Evolutionary conservation across 2,888 invertebrate genomes (phyloP), one percentile per base, ranked within the genome.

Genomic region (Meta bourneti): DNA sequence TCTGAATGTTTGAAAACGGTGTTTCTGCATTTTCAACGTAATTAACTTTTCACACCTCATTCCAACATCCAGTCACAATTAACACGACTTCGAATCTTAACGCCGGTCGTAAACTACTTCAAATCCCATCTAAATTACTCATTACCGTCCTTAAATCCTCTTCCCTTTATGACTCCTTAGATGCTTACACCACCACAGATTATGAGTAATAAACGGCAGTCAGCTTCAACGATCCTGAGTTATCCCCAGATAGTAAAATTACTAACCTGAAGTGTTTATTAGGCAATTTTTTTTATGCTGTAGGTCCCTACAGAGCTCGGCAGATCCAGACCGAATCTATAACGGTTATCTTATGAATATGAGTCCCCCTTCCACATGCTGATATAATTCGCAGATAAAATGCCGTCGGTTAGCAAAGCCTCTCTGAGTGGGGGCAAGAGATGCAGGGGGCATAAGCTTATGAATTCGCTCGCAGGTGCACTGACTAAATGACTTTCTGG

Each of bases 351-450:
- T 51, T 82, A 78, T 51, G 78, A 71, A 69, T 69, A 84, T 51
- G 69, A 86, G 74, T 72, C 85, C 84, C n/a, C 80, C 69, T 19
- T 79, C 71, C 51, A 52, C 81, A 69, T 51, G 85, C 80, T 86
- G 86, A 90, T 86, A 90, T 85, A 84, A 90, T 84, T 90, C 79
- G 79, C 61, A 79, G 90, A 90, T 90, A 90, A 90, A 90, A 90
- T 90, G 84, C 90, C 84, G 79, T 79, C 72, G 71, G 90, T 78
- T 77, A 83, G 77, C 49, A 89, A 81, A 75, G 69, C 49, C 52
- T 71, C 54, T 13, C 34, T 9, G 51, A 7, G 54, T 61, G 71
- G 75, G 69, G 77, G 34, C 19, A 19, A 70, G 61, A 81, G 34
- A 81, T 49, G 88, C 20, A 48, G 54, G 71, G 78, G 72, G 79